Evolutionary conservation across 2,797 vertebrate genomes (phyloP).

Genomic region (Acrocephalus scirpaceus): DNA sequence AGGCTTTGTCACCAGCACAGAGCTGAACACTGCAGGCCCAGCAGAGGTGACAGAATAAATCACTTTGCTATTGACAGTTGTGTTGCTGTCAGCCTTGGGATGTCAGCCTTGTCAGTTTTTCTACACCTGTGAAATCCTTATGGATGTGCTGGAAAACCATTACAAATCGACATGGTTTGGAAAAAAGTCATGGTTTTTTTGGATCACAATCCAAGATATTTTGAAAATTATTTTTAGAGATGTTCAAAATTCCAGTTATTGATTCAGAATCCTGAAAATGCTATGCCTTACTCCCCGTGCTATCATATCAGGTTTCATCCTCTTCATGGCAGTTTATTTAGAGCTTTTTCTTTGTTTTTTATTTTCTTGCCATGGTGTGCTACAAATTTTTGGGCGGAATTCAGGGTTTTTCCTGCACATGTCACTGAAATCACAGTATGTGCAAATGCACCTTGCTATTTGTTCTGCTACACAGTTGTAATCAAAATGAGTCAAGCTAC

Average conservation of each 20-base stretch:
- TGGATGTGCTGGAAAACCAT: background rate
- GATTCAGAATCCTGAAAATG: background rate
- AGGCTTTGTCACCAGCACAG: background rate
- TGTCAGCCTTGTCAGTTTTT: background rate
- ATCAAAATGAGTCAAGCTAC: background rate
- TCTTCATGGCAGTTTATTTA: background rate
- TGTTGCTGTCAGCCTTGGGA: background rate
- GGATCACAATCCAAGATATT: background rate
- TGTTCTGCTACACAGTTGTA: background rate
- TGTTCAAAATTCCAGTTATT: background rate
- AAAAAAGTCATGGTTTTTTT: background rate
- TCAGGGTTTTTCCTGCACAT: background rate
- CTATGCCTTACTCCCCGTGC: background rate
- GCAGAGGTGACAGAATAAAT: background rate
- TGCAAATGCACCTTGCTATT: background rate
- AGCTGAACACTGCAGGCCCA: background rate
- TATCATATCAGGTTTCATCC: background rate
- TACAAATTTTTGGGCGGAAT: background rate
- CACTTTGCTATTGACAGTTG: background rate
- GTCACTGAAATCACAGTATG: background rate
- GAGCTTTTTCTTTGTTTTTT: background rate
- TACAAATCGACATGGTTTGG: accelerated
- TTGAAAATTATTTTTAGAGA: background rate
- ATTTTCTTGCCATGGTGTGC: accelerated
- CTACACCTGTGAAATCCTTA: background rate